Evolutionary conservation across 2,797 vertebrate species (phyloP).

Genomic region (Anguilla obscura): DNA sequence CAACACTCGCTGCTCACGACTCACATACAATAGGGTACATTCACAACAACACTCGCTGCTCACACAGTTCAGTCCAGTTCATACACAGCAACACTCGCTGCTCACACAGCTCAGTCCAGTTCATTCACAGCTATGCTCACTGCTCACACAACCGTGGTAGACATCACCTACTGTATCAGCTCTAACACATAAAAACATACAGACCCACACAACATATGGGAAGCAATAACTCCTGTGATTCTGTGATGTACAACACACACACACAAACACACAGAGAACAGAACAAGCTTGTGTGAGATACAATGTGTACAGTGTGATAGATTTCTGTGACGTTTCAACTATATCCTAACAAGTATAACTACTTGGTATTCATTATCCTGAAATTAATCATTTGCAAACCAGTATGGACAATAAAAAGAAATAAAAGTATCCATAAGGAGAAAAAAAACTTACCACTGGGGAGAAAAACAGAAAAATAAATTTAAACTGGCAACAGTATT

Average conservation of each 20-base stretch:
- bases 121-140: neutral
- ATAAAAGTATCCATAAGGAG: neutral
- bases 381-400: slow-evolving; percentile 58
- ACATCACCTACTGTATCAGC: neutral
- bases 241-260: neutral
- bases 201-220: neutral
- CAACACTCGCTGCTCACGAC: neutral
- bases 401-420: slow-evolving; percentile 50
- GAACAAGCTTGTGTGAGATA: neutral
- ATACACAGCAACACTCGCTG: too few species aligned
- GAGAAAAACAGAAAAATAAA: neutral
- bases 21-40: neutral
- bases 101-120: neutral
- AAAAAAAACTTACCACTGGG: slow-evolving; percentile 32
- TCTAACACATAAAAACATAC: neutral
- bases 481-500: neutral
- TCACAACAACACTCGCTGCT: too few species aligned
- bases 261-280: neutral
- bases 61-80: too few species aligned
- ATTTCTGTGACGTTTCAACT: neutral
- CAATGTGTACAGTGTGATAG: neutral
- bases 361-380: neutral
- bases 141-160: neutral
- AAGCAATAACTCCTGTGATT: neutral
- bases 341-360: neutral